These are phyloP conservation scores for Merluccius polli DNA, from an alignment of 2,797 vertebrate genomes.

Conservation along the genomic window DNA sequence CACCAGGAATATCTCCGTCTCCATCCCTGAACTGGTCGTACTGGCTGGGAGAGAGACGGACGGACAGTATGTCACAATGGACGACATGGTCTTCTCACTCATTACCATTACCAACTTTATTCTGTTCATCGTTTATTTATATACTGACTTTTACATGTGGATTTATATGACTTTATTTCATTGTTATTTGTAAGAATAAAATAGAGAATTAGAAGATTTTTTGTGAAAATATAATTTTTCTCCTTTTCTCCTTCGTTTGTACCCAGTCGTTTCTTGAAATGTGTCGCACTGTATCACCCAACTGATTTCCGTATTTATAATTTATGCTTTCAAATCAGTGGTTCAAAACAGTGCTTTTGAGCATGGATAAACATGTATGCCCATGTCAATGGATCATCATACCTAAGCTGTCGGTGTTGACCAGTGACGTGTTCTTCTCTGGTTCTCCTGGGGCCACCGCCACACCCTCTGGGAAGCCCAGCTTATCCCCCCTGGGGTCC, in stretches of 20 bases:
- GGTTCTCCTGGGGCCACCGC: conserved; percentile 17
- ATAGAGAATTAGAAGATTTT: too few relatives aligned
- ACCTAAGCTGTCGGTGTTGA: conserved; percentile 69
- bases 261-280: neutral
- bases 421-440: conserved; percentile 36
- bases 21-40: conserved; percentile 58
- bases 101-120: neutral
- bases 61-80: neutral
- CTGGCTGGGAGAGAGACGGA: conserved; percentile 60
- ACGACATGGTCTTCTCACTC: neutral
- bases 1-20: conserved; percentile 57
- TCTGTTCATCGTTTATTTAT: neutral
- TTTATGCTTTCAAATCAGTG: neutral
- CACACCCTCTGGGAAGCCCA: neutral
- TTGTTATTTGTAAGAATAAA: too few relatives aligned
- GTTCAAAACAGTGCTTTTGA: neutral
- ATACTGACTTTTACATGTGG: neutral
- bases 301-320: neutral
- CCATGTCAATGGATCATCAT: conserved; percentile 25
- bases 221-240: neutral
- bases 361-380: neutral
- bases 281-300: neutral
- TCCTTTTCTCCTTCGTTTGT: neutral
- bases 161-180: neutral
- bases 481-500: conserved; percentile 26